Evolutionary conservation across 23 tunicate species (phyloP).

Genomic region (Oikopleura dioica): DNA sequence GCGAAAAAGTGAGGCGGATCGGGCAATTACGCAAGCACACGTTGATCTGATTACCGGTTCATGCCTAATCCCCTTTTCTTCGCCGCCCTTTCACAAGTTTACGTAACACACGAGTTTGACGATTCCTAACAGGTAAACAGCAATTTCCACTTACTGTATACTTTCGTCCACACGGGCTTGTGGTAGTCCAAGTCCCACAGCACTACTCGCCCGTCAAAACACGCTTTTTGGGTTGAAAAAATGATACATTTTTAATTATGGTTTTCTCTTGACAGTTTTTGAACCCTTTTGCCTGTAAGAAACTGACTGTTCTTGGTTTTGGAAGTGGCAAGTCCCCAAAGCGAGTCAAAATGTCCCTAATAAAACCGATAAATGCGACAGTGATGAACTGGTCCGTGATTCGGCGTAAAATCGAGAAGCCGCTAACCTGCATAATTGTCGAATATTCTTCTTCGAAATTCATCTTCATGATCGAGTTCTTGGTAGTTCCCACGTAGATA

Average conservation of each 20-base stretch:
- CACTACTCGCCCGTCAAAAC: conserved; percentile 55
- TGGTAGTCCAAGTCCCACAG: conserved; percentile 51
- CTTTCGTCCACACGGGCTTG: conserved; percentile 37
- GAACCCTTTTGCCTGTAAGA: no score
- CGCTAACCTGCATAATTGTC: conserved; percentile 48
- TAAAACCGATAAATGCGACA: neutral
- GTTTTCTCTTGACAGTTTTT: no score
- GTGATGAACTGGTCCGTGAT: neutral
- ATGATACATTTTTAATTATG: no score
- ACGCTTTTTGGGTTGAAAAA: no score
- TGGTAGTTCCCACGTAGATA: conserved; percentile 55
- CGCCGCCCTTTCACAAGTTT: no score
- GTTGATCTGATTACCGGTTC: no score
- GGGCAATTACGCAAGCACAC: no score
- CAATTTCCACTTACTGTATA: no score
- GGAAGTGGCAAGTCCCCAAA: conserved; percentile 62
- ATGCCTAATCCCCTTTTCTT: no score
- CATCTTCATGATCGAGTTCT: conserved; percentile 37
- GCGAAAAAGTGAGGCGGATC: no score
- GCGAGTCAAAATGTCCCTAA: conserved; percentile 74
- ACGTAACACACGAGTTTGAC: no score
- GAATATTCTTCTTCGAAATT: conserved; percentile 36
- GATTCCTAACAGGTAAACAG: no score
- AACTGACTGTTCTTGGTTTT: conserved; percentile 15
- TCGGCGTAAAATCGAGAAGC: neutral